These are phyloP conservation scores for Paratilapia polleni DNA, from an alignment of 2,113 vertebrate species.

Conservation along the genomic window DNA sequence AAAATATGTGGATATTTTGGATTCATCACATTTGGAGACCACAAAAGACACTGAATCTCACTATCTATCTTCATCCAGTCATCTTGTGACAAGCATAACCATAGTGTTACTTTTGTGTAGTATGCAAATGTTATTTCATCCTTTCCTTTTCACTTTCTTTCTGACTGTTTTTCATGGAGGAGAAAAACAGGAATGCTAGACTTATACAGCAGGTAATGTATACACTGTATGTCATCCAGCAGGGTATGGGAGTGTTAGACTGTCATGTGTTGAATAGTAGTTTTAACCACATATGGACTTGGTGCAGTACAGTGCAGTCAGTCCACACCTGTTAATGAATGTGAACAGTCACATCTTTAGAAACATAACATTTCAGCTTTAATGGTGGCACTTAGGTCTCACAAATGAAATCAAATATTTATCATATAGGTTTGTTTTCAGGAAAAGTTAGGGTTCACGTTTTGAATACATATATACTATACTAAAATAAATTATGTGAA, in stretches of 20 bases:
- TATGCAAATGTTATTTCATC: conserved; percentile 55
- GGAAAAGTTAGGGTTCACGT: too few relatives aligned
- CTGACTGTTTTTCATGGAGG: conserved; percentile 4
- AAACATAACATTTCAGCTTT: too few relatives aligned
- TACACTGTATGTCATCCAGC: conserved; percentile 1
- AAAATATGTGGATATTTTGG: conserved; percentile 67
- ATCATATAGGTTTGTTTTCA: too few relatives aligned
- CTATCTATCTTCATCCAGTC: conserved; percentile 48
- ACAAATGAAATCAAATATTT: too few relatives aligned
- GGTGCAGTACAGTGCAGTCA: neutral
- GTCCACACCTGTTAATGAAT: too few relatives aligned
- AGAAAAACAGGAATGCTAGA: neutral
- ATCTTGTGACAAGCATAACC: conserved; percentile 35
- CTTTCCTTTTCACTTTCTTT: conserved; percentile 11
- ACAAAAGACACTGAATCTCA: conserved; percentile 52
- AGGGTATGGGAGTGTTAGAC: neutral
- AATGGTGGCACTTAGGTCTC: too few relatives aligned
- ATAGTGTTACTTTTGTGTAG: conserved; percentile 19
- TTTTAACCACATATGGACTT: neutral
- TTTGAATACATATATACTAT: too few relatives aligned
- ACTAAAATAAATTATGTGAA: too few relatives aligned
- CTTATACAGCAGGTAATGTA: neutral
- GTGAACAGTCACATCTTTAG: too few relatives aligned
- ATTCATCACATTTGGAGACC: conserved; percentile 62
- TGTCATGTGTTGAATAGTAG: neutral